A percentile compares a stretch with the other conserved stretches of the same genome.
These are phyloP conservation scores for Shargacucullia verbasci DNA, from an alignment of 2,888 invertebrate species.

Conservation along the genomic window DNA sequence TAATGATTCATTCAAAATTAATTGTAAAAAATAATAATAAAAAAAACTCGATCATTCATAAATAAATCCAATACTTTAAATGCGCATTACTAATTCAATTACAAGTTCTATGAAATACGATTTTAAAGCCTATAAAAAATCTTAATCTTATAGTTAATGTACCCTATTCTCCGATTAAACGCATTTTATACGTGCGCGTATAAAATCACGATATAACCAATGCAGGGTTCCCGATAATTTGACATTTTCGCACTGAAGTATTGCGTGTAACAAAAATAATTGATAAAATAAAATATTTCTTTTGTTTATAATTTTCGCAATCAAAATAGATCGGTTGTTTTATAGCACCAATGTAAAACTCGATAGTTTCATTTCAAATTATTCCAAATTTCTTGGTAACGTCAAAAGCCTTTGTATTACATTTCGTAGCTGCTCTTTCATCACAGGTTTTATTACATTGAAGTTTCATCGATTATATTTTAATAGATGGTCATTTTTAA, in stretches of 20 bases:
- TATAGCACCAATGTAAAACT: constrained; percentile 60
- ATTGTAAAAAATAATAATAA: constrained; percentile 50
- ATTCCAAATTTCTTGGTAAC: constrained; percentile 27
- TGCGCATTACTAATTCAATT: constrained; percentile 75
- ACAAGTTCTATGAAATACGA: constrained; percentile 71
- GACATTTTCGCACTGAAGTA: constrained; percentile 20
- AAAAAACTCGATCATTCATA: constrained; percentile 59
- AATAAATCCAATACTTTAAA: constrained; percentile 75
- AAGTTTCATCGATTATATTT: constrained; percentile 36
- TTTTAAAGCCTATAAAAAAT: constrained; percentile 83
- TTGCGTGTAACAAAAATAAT: constrained; percentile 33
- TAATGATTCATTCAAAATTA: constrained; percentile 67
- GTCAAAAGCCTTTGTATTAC: constrained; percentile 31
- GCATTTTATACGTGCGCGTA: constrained; percentile 77
- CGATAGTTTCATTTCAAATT: constrained; percentile 12
- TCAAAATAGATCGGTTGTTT: constrained; percentile 26
- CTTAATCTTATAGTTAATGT: constrained; percentile 66
- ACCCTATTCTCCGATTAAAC: constrained; percentile 86
- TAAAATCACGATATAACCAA: constrained; percentile 79
- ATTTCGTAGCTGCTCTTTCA: constrained; percentile 45
- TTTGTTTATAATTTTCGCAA: constrained; percentile 40
- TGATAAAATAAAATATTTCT: constrained; percentile 31
- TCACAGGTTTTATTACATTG: constrained; percentile 53
- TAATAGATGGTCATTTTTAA: constrained; percentile 7
- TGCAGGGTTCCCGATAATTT: constrained; percentile 68